A percentile compares a stretch with the other conserved stretches of the same genome.
Evolutionary conservation across 2,888 invertebrate genomes (phyloP).

Genomic region (Hypsopygia costalis): DNA sequence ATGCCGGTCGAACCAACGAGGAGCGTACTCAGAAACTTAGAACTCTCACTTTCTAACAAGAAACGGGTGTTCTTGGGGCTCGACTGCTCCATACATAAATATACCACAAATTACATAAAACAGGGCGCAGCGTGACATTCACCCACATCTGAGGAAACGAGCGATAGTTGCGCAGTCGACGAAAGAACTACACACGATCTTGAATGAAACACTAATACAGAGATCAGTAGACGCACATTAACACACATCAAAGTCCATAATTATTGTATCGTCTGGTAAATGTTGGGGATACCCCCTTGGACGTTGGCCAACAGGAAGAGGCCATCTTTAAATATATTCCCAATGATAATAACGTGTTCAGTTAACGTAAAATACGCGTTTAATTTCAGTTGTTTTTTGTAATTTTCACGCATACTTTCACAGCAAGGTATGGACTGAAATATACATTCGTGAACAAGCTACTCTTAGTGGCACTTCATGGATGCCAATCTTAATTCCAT

Average conservation of each 20-base stretch:
- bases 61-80: slow-evolving; percentile 45
- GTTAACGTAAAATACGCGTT: slow-evolving; percentile 36
- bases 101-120: slow-evolving; percentile 39
- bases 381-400: slow-evolving; percentile 27
- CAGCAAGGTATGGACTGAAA: slow-evolving; percentile 29
- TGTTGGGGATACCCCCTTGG: slow-evolving; percentile 74
- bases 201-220: slow-evolving; percentile 39
- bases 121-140: slow-evolving; percentile 49
- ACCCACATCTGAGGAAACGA: slow-evolving; percentile 35
- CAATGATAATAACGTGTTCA: slow-evolving; percentile 61
- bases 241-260: slow-evolving; percentile 61
- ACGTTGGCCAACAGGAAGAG: slow-evolving; percentile 69
- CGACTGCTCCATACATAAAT: slow-evolving; percentile 45
- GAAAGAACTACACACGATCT: slow-evolving; percentile 30
- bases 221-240: slow-evolving; percentile 45
- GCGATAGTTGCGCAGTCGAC: slow-evolving; percentile 20
- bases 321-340: slow-evolving; percentile 67
- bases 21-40: slow-evolving; percentile 57
- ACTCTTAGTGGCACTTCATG: too few species aligned
- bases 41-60: slow-evolving; percentile 71
- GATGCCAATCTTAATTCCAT: too few species aligned
- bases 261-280: slow-evolving; percentile 73
- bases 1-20: slow-evolving; percentile 44
- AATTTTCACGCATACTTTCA: neutral
- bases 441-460: too few species aligned